These are phyloP conservation scores for Falco peregrinus DNA, from an alignment of 2,797 vertebrate species.

Conservation along the genomic window DNA sequence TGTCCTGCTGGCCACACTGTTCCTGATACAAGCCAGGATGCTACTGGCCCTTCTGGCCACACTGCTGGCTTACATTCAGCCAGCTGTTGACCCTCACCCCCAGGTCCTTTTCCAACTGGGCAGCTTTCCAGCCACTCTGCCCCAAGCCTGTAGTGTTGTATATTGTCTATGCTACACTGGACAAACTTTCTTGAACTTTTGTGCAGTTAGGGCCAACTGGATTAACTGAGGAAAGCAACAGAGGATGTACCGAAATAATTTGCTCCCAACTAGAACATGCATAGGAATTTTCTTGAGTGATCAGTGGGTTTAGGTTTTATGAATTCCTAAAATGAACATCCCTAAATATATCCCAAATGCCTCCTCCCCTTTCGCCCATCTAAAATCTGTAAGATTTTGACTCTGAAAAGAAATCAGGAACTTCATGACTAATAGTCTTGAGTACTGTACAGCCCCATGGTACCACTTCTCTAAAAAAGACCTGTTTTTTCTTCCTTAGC, in stretches of 20 bases:
- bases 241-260: not conserved
- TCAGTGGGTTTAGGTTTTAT: not conserved
- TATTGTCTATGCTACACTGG: not conserved
- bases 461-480: not conserved
- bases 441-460: not conserved
- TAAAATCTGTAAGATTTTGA: not conserved
- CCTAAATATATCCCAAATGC: not conserved
- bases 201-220: not conserved
- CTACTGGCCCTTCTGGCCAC: no score
- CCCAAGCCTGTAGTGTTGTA: no score
- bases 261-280: not conserved
- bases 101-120: no score
- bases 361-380: not conserved
- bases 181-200: not conserved
- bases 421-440: not conserved
- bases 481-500: not conserved
- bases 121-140: no score
- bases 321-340: not conserved
- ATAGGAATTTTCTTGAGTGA: not conserved
- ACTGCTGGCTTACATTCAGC: no score
- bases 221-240: not conserved
- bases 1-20: no score
- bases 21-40: no score
- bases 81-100: no score
- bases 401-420: not conserved